phyloP scores from a whole-genome alignment of 2,888 invertebrate species.

The Amphipyra berbera region DNA sequence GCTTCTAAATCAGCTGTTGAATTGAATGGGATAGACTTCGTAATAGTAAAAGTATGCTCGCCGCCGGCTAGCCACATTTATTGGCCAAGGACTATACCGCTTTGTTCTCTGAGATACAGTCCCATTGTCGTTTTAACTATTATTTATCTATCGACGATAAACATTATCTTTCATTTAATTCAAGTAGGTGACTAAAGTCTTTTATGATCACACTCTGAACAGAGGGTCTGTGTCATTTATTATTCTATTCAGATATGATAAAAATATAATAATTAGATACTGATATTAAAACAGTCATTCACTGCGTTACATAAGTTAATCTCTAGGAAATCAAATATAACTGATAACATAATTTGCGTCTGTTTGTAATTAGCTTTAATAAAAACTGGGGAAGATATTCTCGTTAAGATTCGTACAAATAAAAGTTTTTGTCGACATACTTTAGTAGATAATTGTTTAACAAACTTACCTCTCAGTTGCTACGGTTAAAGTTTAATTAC shows the following conservation, averaged over 20 bases:
- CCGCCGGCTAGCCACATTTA: conserved; percentile 68
- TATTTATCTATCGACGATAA: conserved; percentile 54
- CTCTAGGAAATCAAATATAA: conserved; percentile 30
- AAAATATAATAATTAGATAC: neutral
- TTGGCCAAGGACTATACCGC: conserved; percentile 80
- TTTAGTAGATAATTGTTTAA: conserved; percentile 49
- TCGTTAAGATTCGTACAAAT: conserved; percentile 22
- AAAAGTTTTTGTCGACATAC: conserved; percentile 23
- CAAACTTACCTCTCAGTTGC: conserved; percentile 46
- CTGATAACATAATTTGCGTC: conserved; percentile 9
- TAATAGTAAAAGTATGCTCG: conserved; percentile 79
- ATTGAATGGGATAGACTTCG: conserved; percentile 65
- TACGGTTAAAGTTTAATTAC: conserved; percentile 51
- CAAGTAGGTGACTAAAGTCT: conserved; percentile 38
- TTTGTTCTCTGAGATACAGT: conserved; percentile 72
- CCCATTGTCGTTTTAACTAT: conserved; percentile 61
- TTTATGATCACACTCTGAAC: conserved; percentile 23
- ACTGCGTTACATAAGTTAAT: conserved; percentile 24
- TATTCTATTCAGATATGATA: conserved; percentile 34
- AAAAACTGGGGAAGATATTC: conserved; percentile 11
- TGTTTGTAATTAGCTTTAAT: conserved; percentile 22
- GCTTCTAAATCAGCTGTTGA: conserved; percentile 60
- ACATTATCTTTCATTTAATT: conserved; percentile 51
- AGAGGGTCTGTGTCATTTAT: conserved; percentile 33
- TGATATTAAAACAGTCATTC: conserved; percentile 9